Evolutionary conservation across 2,113 vertebrate genomes (phyloP).

Genomic region (Malurus alboscapulatus): DNA sequence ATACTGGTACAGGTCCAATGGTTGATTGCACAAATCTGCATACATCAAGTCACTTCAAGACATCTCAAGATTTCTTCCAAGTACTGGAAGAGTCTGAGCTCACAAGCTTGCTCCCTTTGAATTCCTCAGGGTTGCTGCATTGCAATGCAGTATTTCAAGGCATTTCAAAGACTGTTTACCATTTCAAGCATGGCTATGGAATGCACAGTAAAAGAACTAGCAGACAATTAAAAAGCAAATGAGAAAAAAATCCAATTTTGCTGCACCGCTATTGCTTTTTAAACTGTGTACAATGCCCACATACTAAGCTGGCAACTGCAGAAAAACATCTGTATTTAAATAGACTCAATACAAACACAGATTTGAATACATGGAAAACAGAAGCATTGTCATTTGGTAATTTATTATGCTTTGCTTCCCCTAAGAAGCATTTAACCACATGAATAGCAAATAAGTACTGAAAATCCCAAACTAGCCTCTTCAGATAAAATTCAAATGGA

Average conservation of each 20-base stretch:
- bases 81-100: background rate
- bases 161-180: background rate
- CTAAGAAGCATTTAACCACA: constrained; percentile 20
- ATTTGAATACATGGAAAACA: background rate
- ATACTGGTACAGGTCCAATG: background rate
- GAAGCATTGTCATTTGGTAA: constrained; percentile 5
- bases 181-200: background rate
- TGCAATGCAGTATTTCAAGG: background rate
- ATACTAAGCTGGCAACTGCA: background rate
- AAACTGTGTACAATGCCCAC: background rate
- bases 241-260: background rate
- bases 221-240: background rate
- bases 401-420: background rate
- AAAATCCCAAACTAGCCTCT: background rate
- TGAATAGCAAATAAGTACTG: background rate
- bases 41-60: background rate
- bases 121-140: background rate
- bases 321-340: constrained; percentile 23
- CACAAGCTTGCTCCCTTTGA: background rate
- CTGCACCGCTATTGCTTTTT: background rate
- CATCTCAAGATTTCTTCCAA: background rate
- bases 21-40: background rate
- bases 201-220: background rate
- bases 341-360: background rate
- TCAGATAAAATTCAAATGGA: background rate